phyloP scores from a whole-genome alignment of 1,140 invertebrate genomes.

The Delia radicum region DNA sequence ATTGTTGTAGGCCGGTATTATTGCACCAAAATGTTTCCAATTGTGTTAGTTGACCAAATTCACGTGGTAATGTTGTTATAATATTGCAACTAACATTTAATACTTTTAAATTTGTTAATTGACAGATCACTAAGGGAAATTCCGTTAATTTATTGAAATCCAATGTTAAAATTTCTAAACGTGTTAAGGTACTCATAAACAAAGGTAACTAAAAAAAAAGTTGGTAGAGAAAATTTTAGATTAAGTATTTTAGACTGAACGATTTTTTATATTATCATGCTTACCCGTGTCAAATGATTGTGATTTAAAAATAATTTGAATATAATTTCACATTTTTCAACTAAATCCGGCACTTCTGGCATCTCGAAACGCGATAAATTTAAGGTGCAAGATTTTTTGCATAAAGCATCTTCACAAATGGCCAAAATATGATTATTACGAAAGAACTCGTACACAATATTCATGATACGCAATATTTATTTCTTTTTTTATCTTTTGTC shows the following conservation, averaged over 20 bases:
- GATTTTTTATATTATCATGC: constrained; percentile 32
- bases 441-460: constrained; percentile 27
- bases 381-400: constrained; percentile 60
- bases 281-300: constrained; percentile 60
- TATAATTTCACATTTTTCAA: constrained; percentile 60
- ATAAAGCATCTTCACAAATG: constrained; percentile 62
- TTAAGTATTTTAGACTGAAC: not conserved
- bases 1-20: constrained; percentile 58
- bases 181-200: constrained; percentile 42
- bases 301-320: constrained; percentile 62
- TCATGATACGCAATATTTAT: constrained; percentile 17
- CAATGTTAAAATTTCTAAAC: constrained; percentile 59
- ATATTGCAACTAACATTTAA: constrained; percentile 84
- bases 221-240: not conserved
- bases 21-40: constrained; percentile 77
- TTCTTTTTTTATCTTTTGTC: not conserved
- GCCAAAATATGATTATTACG: constrained; percentile 64
- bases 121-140: constrained; percentile 62
- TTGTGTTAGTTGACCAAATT: constrained; percentile 69
- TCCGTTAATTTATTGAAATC: constrained; percentile 70
- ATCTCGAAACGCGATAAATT: constrained; percentile 64
- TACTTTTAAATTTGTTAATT: constrained; percentile 68
- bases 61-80: constrained; percentile 65
- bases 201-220: constrained; percentile 41
- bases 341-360: constrained; percentile 58